These are phyloP conservation scores for Dysidea cf. avara DNA, from an alignment of 37 sponge, comb jelly and placozoan genomes.

Conservation along the genomic window DNA sequence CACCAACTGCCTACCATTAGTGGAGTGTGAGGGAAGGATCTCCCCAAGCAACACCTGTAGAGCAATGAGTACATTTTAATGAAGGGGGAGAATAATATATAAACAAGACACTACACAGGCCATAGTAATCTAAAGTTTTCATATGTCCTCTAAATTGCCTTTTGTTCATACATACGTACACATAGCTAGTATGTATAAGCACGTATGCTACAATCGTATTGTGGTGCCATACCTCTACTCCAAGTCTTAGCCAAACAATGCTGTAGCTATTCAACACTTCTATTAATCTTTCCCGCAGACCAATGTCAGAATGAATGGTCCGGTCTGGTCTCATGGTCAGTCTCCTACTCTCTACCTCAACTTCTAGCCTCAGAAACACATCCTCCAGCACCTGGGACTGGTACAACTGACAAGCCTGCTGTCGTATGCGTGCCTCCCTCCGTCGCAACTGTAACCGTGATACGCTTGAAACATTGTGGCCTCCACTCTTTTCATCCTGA, in stretches of 20 bases:
- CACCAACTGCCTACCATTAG: background rate
- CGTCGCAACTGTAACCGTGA: slow-evolving; percentile 15
- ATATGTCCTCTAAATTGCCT: too few species aligned
- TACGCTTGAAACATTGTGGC: too few species aligned
- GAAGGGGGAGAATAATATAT: background rate
- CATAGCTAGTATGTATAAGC: slow-evolving; percentile 1
- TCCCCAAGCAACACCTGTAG: too few species aligned
- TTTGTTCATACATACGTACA: background rate
- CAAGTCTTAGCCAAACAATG: slow-evolving; percentile 86
- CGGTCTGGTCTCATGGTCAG: slow-evolving; percentile 54
- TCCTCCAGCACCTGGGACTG: slow-evolving; percentile 26
- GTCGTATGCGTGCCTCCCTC: slow-evolving; percentile 30
- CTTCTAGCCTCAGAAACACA: slow-evolving; percentile 47
- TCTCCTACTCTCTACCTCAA: slow-evolving; percentile 70
- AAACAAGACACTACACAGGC: background rate
- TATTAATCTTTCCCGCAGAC: slow-evolving; percentile 75
- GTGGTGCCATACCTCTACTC: slow-evolving; percentile 71
- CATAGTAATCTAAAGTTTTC: background rate
- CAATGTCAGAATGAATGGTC: slow-evolving; percentile 70
- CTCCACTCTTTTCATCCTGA: background rate
- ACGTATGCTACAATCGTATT: background rate
- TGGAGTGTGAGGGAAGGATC: too few species aligned
- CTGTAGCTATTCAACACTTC: slow-evolving; percentile 75
- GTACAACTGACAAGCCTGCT: slow-evolving; percentile 4
- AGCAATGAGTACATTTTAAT: too few species aligned